Conservation (phyloP, 2,888 invertebrate species). For the Lamellibrachia columna region DNA sequence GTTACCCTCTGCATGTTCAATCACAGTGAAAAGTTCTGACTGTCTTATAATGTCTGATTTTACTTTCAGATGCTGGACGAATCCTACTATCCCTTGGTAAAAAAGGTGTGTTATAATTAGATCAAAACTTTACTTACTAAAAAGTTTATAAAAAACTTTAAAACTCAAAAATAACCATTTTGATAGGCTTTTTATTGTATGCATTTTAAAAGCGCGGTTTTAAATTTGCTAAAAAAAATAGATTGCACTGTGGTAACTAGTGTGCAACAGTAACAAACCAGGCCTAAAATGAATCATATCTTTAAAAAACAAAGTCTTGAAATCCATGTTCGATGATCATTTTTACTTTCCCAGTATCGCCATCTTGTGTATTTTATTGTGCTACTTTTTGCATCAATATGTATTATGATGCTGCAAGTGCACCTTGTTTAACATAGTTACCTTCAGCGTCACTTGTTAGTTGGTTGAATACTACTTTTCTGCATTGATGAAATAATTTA, state of each 20-base stretch:
- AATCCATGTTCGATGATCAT: no score
- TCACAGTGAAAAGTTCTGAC: conserved; percentile 17
- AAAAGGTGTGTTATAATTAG: background rate
- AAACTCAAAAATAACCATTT: background rate
- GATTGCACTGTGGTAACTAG: background rate
- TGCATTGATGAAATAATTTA: background rate
- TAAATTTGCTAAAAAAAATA: background rate
- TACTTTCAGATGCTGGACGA: conserved; percentile 26
- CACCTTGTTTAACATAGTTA: background rate
- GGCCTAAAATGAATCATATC: background rate
- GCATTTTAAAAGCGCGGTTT: background rate
- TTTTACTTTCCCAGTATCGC: no score
- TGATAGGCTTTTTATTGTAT: background rate
- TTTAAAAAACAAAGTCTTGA: background rate
- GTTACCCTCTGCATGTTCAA: background rate
- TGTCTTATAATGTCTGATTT: conserved; percentile 25
- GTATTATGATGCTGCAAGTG: background rate
- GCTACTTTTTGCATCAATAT: background rate
- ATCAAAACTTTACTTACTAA: background rate
- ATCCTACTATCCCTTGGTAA: conserved; percentile 13
- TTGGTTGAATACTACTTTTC: background rate
- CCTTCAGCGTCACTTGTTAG: background rate
- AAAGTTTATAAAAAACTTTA: background rate
- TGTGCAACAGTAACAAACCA: background rate
- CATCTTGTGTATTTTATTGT: background rate